Evolutionary conservation across 2,797 vertebrate genomes (phyloP), one percentile per base, ranked within the genome.

Genomic region (Tauraco hartlaubi): DNA sequence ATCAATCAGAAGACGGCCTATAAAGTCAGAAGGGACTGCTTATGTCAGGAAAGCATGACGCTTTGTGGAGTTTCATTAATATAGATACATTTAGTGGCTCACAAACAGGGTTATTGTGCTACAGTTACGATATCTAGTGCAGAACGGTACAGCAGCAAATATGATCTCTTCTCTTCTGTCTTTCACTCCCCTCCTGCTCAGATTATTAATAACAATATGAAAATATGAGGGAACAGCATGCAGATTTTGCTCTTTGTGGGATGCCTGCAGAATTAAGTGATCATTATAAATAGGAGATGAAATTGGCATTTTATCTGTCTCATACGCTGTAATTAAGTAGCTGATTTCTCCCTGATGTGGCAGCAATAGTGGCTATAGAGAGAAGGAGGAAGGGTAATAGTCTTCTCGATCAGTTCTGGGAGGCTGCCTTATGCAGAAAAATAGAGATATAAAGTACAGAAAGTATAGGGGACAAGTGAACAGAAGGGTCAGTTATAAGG

Each of bases 231-330:
- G 88, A 92, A 77, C 90, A 95, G 94, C 89, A 94, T 88, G 93
- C 85, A 93, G 90, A 94, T 92, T 95, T 88, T 92, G 88, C 63
- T 96, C 92, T 93, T 97, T 92, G 95, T 96, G 90, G 92, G 93
- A 94, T 88, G 93, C 90, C 95, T 91, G 91, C 55, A 86, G 94
- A 94, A 96, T 96, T 96, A 96, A 97, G 92, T 86, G 90, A 96
- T 97, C 96, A 95, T 95, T 95, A 96, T 94, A 97, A 96, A 95
- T 94, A 96, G 94, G 90, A 94, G 94, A 80, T 12, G 4, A 96
- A 97, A 96, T 94, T 95, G 95, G 90, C 95, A 93, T 96, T 97
- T 95, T 96, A 94, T 94, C 94, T 94, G 87, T 88, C 96, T 95
- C 73, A 43, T 86, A 92, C 1, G 1, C 92, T 95, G 92, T 95